These are phyloP conservation scores for Semnornis frantzii DNA, from an alignment of 2,113 vertebrate species.

Conservation along the genomic window DNA sequence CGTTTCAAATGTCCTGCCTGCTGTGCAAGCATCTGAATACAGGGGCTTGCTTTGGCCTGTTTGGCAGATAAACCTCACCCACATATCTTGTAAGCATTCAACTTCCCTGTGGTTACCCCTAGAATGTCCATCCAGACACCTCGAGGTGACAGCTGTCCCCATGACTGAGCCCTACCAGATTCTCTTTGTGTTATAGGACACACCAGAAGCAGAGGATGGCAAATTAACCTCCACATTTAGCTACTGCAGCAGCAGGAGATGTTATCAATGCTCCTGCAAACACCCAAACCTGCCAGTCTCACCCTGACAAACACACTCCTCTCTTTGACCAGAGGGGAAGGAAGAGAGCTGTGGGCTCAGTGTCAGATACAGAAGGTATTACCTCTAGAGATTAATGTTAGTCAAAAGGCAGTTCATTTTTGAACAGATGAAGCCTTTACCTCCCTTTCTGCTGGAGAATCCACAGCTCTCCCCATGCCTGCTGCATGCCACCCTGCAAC, in stretches of 20 bases:
- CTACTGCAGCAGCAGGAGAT: neutral
- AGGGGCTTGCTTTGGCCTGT: neutral
- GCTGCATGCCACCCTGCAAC: neutral
- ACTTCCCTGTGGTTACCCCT: neutral
- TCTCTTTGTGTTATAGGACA: neutral
- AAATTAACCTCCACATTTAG: neutral
- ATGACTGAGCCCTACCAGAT: neutral
- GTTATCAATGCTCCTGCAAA: neutral
- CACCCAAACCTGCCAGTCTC: neutral
- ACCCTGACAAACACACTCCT: neutral
- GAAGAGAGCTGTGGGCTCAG: neutral
- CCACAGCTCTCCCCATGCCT: neutral
- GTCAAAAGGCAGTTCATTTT: neutral
- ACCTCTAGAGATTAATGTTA: neutral
- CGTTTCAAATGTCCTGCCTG: neutral
- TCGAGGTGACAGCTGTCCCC: neutral
- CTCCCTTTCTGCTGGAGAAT: neutral
- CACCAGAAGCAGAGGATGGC: neutral
- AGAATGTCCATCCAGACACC: neutral
- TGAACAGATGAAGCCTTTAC: neutral
- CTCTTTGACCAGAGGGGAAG: neutral
- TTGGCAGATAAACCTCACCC: neutral
- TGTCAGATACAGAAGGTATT: neutral
- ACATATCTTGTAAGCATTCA: neutral
- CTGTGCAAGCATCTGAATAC: neutral